Conservation (phyloP, 2,888 invertebrate species). For the Chorisops tibialis region DNA sequence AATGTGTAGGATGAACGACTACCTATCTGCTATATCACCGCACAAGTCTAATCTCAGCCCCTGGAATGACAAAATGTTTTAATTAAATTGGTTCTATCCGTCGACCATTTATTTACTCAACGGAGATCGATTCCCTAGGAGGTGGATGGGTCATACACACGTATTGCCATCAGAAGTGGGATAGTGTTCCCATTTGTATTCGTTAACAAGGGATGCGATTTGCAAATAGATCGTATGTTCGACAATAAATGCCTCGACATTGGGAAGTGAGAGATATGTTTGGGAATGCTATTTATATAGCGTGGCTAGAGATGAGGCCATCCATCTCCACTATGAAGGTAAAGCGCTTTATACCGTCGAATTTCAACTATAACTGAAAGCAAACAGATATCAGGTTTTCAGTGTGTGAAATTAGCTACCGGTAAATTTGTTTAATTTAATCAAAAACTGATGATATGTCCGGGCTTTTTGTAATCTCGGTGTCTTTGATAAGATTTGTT, state of each 20-base stretch:
- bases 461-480: no score
- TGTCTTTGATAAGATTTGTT: no score
- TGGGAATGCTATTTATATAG: slow-evolving; percentile 2
- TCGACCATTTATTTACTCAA: slow-evolving; percentile 22
- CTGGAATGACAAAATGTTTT: slow-evolving; percentile 23
- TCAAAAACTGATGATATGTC: no score
- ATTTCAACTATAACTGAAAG: no score
- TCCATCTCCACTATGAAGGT: no score
- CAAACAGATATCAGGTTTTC: no score
- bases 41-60: neutral
- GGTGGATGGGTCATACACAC: neutral
- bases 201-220: slow-evolving; percentile 15
- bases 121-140: slow-evolving; percentile 13
- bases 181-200: slow-evolving; percentile 19
- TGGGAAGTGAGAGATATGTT: slow-evolving; percentile 9
- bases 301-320: neutral
- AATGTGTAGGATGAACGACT: no score
- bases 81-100: slow-evolving; percentile 25
- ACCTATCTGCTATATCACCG: no score
- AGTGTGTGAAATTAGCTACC: no score
- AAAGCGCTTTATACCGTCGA: no score
- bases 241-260: slow-evolving; percentile 11
- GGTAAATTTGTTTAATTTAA: no score
- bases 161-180: neutral
- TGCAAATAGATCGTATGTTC: slow-evolving; percentile 17